Percentiles rank a stretch among this genome's conserved stretches.
Evolutionary conservation across 2,113 vertebrate species (phyloP).

Genomic region (Prionailurus viverrinus): DNA sequence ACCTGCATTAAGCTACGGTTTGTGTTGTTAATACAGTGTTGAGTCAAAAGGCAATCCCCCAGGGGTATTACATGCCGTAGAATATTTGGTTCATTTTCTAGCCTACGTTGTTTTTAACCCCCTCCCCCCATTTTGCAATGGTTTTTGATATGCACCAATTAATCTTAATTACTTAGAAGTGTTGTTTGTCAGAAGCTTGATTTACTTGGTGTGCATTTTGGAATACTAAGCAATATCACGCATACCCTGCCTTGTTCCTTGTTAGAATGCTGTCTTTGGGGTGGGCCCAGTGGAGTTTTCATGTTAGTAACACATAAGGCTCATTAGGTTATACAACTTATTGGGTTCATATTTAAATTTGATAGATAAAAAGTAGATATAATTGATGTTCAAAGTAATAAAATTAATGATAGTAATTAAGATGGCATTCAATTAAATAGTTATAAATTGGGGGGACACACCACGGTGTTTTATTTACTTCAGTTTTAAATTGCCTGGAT

Average conservation of each 20-base stretch:
- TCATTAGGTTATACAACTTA: not conserved
- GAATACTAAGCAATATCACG: not conserved
- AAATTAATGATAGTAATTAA: not conserved
- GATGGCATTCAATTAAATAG: not conserved
- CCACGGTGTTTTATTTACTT: not conserved
- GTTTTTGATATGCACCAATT: not conserved
- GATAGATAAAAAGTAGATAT: not conserved
- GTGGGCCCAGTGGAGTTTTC: not conserved
- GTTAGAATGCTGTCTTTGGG: not conserved
- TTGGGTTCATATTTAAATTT: not conserved
- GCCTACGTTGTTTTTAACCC: not conserved
- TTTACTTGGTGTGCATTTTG: not conserved
- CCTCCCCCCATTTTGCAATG: not conserved
- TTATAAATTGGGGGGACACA: not conserved
- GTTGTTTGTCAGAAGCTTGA: not conserved
- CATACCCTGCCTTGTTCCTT: not conserved
- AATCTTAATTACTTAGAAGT: not conserved
- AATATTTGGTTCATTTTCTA: not conserved
- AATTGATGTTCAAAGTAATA: not conserved
- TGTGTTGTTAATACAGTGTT: not conserved
- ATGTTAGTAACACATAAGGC: not conserved
- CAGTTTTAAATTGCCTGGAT: not conserved
- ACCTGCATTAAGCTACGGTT: not conserved
- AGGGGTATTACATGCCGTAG: not conserved
- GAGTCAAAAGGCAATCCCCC: not conserved